Evolutionary conservation across 2,888 invertebrate genomes (phyloP).

Genomic region (Branchipolynoe longqiensis): DNA sequence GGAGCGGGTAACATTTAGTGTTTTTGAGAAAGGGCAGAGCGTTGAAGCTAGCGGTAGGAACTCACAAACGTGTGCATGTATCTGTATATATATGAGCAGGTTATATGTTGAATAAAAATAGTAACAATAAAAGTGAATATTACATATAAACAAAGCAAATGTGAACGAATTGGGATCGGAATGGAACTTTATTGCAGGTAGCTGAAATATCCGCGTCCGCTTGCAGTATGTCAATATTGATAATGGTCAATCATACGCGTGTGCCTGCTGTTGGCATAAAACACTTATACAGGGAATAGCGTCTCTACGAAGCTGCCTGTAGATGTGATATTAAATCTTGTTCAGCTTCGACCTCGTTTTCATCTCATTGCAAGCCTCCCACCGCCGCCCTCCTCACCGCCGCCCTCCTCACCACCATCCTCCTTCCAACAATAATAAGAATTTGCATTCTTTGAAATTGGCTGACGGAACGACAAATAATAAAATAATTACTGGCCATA

Average conservation of each 20-base stretch:
- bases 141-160: background rate
- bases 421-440: background rate
- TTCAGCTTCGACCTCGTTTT: constrained; percentile 4
- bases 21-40: background rate
- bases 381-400: too few species aligned
- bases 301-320: background rate
- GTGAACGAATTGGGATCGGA: background rate
- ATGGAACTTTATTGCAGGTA: background rate
- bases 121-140: too few species aligned
- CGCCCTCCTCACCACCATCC: too few species aligned
- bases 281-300: constrained; percentile 15
- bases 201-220: background rate
- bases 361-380: too few species aligned
- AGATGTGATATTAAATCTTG: constrained; percentile 49
- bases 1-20: too few species aligned
- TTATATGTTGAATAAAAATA: background rate
- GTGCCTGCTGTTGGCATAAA: too few species aligned
- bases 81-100: constrained; percentile 34
- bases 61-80: background rate
- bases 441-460: background rate
- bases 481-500: background rate
- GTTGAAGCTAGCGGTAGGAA: background rate
- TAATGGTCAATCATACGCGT: background rate
- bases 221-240: too few species aligned
- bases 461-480: background rate